Percentiles rank a stretch among this genome's conserved stretches.
Evolutionary conservation across 2,113 vertebrate genomes (phyloP).

Genomic region (Gnathonemus echidnorhynchus): DNA sequence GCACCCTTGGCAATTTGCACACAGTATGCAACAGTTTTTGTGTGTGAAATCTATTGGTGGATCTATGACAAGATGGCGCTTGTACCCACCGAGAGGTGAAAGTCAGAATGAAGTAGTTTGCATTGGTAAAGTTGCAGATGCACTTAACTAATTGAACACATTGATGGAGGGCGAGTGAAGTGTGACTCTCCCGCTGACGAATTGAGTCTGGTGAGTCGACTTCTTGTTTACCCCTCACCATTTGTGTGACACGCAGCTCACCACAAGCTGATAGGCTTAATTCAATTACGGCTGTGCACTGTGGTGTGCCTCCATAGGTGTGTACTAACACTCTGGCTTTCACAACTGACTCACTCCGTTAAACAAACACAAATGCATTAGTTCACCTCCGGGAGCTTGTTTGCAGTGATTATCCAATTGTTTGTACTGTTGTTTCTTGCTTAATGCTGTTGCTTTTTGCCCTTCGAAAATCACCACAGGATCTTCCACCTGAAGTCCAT

Average conservation of each 20-base stretch:
- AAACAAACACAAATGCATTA: conserved; percentile 55
- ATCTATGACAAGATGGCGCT: background rate
- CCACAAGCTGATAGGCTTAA: conserved; percentile 48
- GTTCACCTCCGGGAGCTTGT: conserved; percentile 54
- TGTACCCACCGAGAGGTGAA: background rate
- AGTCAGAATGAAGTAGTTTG: conserved; percentile 7
- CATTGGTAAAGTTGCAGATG: background rate
- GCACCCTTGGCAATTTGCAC: background rate
- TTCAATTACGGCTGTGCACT: conserved; percentile 56
- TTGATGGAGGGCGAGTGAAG: background rate
- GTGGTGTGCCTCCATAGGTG: conserved; percentile 55
- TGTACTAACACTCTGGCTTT: conserved; percentile 62
- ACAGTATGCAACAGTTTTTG: background rate
- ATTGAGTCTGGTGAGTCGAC: background rate
- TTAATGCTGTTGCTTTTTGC: conserved; percentile 57
- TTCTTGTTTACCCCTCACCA: background rate
- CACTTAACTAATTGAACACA: background rate
- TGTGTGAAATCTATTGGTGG: background rate
- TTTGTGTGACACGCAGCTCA: conserved; percentile 24
- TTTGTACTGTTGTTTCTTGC: conserved; percentile 61
- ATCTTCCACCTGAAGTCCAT: conserved; percentile 40
- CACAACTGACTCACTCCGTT: conserved; percentile 59
- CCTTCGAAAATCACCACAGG: conserved; percentile 51
- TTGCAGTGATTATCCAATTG: conserved; percentile 52
- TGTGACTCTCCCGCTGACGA: background rate